These are phyloP conservation scores for Trypoxylus dichotomus DNA, from an alignment of 1,140 invertebrate genomes.

Conservation along the genomic window DNA sequence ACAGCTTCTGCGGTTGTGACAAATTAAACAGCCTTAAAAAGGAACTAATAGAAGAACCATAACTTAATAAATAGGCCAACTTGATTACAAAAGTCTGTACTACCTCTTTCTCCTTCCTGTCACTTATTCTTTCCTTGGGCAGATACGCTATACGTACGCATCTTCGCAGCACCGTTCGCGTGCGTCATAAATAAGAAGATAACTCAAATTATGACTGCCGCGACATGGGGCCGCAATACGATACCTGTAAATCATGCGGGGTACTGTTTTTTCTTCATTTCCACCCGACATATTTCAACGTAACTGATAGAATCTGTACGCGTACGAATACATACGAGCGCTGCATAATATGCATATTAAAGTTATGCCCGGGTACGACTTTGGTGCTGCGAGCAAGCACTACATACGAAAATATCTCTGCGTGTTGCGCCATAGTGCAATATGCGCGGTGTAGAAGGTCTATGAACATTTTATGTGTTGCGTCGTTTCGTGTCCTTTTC, in stretches of 20 bases:
- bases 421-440: no score
- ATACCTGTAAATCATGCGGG: constrained; percentile 47
- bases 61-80: no score
- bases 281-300: constrained; percentile 43
- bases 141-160: neutral
- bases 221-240: constrained; percentile 44
- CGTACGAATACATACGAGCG: constrained; percentile 19
- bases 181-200: constrained; percentile 42
- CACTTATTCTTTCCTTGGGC: neutral
- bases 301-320: constrained; percentile 49
- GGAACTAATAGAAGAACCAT: no score
- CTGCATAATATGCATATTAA: constrained; percentile 20
- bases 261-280: constrained; percentile 37
- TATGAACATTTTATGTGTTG: no score
- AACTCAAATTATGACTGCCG: constrained; percentile 47
- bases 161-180: neutral
- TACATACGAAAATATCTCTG: neutral
- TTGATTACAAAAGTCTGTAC: no score
- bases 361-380: neutral
- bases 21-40: no score
- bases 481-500: no score
- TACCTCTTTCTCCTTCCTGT: neutral
- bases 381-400: neutral
- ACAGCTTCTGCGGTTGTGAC: no score
- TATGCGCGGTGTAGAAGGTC: no score